Evolutionary conservation across 2,797 vertebrate species (phyloP).

Genomic region (Echiichthys vipera): DNA sequence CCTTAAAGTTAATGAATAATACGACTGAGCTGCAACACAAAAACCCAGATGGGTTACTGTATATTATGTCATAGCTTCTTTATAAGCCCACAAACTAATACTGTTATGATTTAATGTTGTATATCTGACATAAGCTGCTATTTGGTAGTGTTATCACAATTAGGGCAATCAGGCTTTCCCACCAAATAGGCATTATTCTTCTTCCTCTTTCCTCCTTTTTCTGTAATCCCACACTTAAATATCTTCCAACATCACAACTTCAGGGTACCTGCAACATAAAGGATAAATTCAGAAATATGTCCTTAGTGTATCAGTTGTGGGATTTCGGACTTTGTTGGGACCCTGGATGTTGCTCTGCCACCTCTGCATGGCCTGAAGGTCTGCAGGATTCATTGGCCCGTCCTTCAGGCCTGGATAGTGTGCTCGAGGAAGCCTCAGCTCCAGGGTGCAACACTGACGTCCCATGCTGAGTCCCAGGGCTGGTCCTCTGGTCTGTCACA

Average conservation of each 20-base stretch:
- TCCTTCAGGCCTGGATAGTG: constrained; percentile 56
- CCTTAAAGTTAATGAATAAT: constrained; percentile 24
- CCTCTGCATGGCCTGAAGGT: constrained; percentile 77
- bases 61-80: constrained; percentile 46
- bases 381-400: constrained; percentile 59
- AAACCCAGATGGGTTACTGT: constrained; percentile 45
- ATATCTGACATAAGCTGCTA: constrained; percentile 33
- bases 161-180: constrained; percentile 24
- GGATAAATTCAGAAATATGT: constrained; percentile 13
- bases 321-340: constrained; percentile 43
- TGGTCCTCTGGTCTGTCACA: constrained; percentile 83
- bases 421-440: constrained; percentile 35
- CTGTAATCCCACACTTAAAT: constrained; percentile 9
- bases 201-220: not conserved
- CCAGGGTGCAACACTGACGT: constrained; percentile 40
- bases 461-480: constrained; percentile 75
- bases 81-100: constrained; percentile 24
- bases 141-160: constrained; percentile 32
- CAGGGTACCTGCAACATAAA: constrained; percentile 13
- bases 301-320: constrained; percentile 47
- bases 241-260: constrained; percentile 1
- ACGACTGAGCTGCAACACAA: constrained; percentile 57
- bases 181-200: constrained; percentile 16
- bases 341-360: constrained; percentile 82
- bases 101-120: constrained; percentile 30